Conservation (phyloP, 2,797 vertebrate genomes). For the Parauchenoglanis punctatus region DNA sequence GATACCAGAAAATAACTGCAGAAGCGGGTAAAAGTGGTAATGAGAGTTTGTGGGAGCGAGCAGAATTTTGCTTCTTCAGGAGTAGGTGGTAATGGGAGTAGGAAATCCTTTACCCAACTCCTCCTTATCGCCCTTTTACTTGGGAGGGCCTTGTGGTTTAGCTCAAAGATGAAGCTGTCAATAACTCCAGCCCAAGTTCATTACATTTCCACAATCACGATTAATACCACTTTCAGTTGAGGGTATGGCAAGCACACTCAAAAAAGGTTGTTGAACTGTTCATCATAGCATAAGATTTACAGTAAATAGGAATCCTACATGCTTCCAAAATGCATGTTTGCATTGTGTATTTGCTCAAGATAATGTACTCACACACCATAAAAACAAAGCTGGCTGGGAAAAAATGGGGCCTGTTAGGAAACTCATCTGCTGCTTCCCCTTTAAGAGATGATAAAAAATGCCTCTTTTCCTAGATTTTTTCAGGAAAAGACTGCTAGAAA, state of each 20-base stretch:
- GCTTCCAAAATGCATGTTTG: conserved; percentile 42
- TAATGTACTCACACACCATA: conserved; percentile 1
- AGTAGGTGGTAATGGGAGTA: background rate
- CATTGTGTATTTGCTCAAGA: conserved; percentile 42
- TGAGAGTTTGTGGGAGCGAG: background rate
- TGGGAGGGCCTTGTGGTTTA: background rate
- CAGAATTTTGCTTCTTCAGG: background rate
- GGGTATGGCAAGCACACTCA: too few species aligned
- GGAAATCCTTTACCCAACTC: background rate
- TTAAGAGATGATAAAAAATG: conserved; percentile 61
- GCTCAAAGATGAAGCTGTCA: background rate
- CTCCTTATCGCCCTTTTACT: background rate
- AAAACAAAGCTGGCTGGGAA: background rate
- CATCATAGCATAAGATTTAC: background rate
- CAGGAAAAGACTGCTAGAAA: conserved; percentile 64
- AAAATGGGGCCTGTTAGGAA: conserved; percentile 21
- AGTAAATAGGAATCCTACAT: conserved; percentile 19
- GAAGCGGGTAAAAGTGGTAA: background rate
- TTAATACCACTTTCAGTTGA: background rate
- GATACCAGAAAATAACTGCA: background rate
- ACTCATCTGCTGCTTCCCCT: conserved; percentile 52
- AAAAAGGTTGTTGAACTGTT: background rate
- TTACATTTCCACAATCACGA: background rate
- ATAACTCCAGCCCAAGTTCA: background rate
- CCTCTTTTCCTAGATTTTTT: conserved; percentile 54